Conservation (phyloP, 2,113 vertebrate species). For the Paracanthobrama guichenoti region DNA sequence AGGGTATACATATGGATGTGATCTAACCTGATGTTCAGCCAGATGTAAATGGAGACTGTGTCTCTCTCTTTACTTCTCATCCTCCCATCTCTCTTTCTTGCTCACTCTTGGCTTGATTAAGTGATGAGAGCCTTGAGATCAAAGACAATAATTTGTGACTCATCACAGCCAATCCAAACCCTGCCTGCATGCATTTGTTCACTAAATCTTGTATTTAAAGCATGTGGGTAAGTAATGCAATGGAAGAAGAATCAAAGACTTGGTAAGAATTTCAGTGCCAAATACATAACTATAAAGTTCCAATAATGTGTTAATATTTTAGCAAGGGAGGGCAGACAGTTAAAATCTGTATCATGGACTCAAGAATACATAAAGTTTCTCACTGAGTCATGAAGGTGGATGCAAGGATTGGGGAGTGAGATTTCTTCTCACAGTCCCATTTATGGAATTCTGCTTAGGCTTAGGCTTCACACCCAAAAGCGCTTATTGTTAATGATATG, state of each 20-base stretch:
- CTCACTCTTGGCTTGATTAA: neutral
- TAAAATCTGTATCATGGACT: slow-evolving; percentile 22
- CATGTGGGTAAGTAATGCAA: slow-evolving; percentile 25
- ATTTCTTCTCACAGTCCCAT: neutral
- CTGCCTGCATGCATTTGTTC: slow-evolving; percentile 18
- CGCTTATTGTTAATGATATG: too few species aligned
- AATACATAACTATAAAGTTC: slow-evolving; percentile 15
- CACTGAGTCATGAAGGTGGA: slow-evolving; percentile 9
- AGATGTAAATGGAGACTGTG: neutral
- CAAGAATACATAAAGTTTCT: slow-evolving; percentile 30
- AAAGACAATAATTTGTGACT: neutral
- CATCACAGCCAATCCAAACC: neutral
- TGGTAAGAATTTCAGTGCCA: slow-evolving; percentile 29
- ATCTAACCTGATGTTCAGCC: slow-evolving; percentile 41
- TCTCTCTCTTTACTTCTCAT: neutral
- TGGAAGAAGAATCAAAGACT: slow-evolving; percentile 25
- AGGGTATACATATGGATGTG: slow-evolving; percentile 4
- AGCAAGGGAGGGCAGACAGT: slow-evolving; percentile 28
- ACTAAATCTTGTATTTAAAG: slow-evolving; percentile 15
- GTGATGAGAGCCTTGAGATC: neutral
- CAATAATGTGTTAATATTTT: neutral
- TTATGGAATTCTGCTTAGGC: neutral
- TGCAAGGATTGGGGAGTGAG: too few species aligned
- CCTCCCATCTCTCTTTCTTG: neutral
- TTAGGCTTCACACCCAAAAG: slow-evolving; percentile 2